Conservation (phyloP, 1,140 invertebrate species). For the Augochlora pura region DNA sequence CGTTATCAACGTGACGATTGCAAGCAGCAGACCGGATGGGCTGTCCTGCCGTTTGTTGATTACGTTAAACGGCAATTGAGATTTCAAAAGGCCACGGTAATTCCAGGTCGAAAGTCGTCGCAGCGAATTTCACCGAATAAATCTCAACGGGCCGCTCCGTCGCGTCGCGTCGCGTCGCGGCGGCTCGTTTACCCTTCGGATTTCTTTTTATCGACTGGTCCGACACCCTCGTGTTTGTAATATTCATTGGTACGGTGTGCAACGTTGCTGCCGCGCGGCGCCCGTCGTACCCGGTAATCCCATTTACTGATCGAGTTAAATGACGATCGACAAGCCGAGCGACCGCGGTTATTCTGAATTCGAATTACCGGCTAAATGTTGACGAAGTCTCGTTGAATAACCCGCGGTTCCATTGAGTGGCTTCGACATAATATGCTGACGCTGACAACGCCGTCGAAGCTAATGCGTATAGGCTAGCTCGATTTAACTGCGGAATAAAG, state of each 20-base stretch:
- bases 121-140: neutral
- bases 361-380: neutral
- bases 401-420: neutral
- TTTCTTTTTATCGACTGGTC: neutral
- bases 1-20: conserved; percentile 44
- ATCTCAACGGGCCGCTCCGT: neutral
- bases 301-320: neutral
- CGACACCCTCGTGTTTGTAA: neutral
- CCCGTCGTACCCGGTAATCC: neutral
- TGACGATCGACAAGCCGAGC: neutral
- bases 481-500: neutral
- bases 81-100: conserved; percentile 9
- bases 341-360: neutral
- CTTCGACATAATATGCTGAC: neutral
- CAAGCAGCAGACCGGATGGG: conserved; percentile 15
- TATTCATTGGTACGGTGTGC: neutral
- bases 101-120: neutral
- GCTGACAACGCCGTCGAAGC: neutral
- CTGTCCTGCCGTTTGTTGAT: conserved; percentile 14
- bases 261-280: neutral
- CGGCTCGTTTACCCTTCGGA: neutral
- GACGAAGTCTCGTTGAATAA: conserved; percentile 18
- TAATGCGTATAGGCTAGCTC: neutral
- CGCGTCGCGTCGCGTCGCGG: too few species aligned
- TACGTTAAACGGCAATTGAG: conserved; percentile 27